Conservation (phyloP, 2,113 vertebrate species). For the Syrrhaptes paradoxus region DNA sequence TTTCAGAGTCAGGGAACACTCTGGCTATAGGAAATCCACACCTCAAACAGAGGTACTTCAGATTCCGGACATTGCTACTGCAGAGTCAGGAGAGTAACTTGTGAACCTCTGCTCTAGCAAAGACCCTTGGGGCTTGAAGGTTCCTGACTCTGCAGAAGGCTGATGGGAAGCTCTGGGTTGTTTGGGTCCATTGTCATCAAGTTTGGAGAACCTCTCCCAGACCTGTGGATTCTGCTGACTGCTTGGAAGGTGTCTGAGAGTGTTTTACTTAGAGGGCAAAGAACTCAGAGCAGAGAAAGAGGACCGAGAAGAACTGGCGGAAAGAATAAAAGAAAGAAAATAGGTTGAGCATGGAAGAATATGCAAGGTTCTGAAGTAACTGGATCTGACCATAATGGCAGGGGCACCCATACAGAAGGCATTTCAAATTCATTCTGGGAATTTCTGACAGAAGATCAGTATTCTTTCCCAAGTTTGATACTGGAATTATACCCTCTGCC, state of each 20-base stretch:
- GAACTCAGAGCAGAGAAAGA: background rate
- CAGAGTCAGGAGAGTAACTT: background rate
- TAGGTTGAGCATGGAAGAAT: background rate
- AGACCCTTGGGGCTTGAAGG: background rate
- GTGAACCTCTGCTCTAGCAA: background rate
- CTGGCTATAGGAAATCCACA: background rate
- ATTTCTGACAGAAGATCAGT: background rate
- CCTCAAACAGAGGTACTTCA: background rate
- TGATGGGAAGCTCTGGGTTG: background rate
- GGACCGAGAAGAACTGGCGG: background rate
- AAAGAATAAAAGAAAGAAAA: background rate
- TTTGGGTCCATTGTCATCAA: background rate
- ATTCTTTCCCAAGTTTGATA: background rate
- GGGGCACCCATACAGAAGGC: background rate
- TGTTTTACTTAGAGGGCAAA: background rate
- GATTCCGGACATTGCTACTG: background rate
- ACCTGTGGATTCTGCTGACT: background rate
- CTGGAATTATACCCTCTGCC: background rate
- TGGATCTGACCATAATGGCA: background rate
- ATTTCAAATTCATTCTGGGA: background rate
- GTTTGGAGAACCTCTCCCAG: background rate
- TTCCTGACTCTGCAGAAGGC: background rate
- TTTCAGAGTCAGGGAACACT: conserved; percentile 2
- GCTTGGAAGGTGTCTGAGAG: background rate
- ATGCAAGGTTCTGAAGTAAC: background rate